Evolutionary conservation across 2,797 vertebrate genomes (phyloP).

Genomic region (Chelon labrosus): DNA sequence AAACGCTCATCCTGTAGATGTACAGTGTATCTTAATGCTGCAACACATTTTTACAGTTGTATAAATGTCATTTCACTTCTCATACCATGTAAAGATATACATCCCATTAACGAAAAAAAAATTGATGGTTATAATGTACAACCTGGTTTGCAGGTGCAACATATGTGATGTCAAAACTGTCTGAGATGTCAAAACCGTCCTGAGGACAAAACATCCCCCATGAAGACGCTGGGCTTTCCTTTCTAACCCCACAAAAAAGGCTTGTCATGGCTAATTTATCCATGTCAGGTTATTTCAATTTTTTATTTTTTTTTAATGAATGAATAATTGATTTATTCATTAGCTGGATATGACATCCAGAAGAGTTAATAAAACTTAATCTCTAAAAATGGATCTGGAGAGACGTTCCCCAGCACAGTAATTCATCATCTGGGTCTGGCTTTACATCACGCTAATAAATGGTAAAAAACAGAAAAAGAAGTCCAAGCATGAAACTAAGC

Average conservation of each 20-base stretch:
- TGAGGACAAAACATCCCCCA: constrained; percentile 17
- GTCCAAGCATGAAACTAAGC: not conserved
- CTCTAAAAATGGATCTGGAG: constrained; percentile 80
- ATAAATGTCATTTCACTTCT: not conserved
- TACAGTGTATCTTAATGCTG: no score
- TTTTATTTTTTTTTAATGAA: constrained; percentile 53
- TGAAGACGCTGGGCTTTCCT: constrained; percentile 59
- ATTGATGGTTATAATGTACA: not conserved
- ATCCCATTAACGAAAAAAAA: not conserved
- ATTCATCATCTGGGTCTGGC: constrained; percentile 70
- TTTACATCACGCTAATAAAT: constrained; percentile 53
- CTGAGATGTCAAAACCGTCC: not conserved
- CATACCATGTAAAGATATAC: not conserved
- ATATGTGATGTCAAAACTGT: no score
- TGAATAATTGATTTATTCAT: constrained; percentile 87
- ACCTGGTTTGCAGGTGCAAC: no score
- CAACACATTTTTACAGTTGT: not conserved
- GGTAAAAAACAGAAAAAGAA: constrained; percentile 23
- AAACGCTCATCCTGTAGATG: no score
- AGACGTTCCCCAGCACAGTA: constrained; percentile 62
- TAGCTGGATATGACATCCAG: constrained; percentile 74
- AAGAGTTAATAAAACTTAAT: constrained; percentile 78
- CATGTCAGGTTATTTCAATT: constrained; percentile 68
- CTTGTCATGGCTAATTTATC: constrained; percentile 61
- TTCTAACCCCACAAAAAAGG: constrained; percentile 1